Evolutionary conservation across 2,113 vertebrate genomes (phyloP), one percentile per base, ranked within the genome.

Genomic region (Lutjanus erythropterus): DNA sequence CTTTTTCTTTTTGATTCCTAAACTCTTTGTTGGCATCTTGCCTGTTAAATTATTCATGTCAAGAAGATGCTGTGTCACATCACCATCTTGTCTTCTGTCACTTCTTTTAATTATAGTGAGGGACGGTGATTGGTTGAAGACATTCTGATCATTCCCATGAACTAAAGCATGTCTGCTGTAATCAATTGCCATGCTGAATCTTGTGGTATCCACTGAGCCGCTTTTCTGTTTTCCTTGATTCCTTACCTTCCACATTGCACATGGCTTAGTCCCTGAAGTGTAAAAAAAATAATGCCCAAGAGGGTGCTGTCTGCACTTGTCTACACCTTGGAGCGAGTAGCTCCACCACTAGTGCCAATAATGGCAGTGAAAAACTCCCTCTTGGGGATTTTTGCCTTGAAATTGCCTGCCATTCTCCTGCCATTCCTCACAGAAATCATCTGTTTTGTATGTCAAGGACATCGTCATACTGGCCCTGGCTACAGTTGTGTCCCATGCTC

Each of bases 41-140:
- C 23, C 80, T 80, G 75, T 77, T 83, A 21, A 84, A 75, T 86
- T 75, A 87, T 84, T 88, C 75, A 86, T 70, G 69, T 46, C 35
- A n/a, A 74, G 39, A 75, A 46, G 39, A 60, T 33, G 27, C 42
- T 11, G 66, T 82, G 19, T 70, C 73, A 49, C 69, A 60, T 7
- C n/a, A 58, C 68, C 23, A 31, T 64, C 66, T 70, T 23, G 23
- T 79, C 80, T 18, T 69, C 37, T 41, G 27, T 80, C 39, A 29
- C 35, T 77, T 66, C 29, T 39, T 65, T 78, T 72, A 49, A 73
- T 35, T 50, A 49, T 42, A 49, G 27, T 3, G 12, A 52, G 0
- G 4, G 42, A 33, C 31, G 37, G 50, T 5, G 9, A 73, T 37
- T 62, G 53, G 49, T 60, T 61, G 50, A 19, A 74, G 29, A 68